Conservation (phyloP, 2,797 vertebrate genomes). For the Dromococcyx pavoninus region DNA sequence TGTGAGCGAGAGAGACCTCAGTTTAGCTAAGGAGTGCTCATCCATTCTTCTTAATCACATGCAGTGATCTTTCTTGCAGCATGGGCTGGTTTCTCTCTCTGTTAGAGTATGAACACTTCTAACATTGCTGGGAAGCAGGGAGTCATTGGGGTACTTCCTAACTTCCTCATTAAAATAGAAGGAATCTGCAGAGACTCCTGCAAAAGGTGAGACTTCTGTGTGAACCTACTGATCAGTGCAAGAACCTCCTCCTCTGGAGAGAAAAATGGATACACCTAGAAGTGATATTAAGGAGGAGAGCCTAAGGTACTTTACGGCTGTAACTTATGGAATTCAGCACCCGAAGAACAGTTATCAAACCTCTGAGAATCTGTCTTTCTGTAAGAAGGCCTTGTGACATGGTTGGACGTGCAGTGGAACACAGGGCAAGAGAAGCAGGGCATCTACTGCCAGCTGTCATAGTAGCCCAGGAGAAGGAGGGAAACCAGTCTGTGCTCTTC, state of each 20-base stretch:
- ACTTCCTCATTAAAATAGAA: not conserved
- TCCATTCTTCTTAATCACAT: not conserved
- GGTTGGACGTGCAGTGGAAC: not conserved
- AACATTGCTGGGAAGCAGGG: not conserved
- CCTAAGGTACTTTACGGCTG: not conserved
- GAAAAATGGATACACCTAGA: not conserved
- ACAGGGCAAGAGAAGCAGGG: not conserved
- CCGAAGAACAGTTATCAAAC: not conserved
- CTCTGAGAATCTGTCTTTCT: not conserved
- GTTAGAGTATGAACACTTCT: not conserved
- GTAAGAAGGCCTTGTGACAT: not conserved
- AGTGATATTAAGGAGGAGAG: not conserved
- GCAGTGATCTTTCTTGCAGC: not conserved
- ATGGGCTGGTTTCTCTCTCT: not conserved
- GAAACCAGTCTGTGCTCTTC: not conserved
- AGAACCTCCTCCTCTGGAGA: not conserved
- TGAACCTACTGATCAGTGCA: not conserved
- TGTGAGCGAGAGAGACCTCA: not conserved
- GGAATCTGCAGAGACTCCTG: not conserved
- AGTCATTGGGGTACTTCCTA: not conserved
- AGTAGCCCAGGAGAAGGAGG: not conserved
- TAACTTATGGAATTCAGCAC: not conserved
- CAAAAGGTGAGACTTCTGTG: not conserved
- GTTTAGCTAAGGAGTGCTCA: not conserved
- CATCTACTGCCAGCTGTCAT: not conserved